A percentile compares a stretch with the other conserved stretches of the same genome.
Evolutionary conservation across 2,797 vertebrate species (phyloP).

Genomic region (Sebastes hubbsi): DNA sequence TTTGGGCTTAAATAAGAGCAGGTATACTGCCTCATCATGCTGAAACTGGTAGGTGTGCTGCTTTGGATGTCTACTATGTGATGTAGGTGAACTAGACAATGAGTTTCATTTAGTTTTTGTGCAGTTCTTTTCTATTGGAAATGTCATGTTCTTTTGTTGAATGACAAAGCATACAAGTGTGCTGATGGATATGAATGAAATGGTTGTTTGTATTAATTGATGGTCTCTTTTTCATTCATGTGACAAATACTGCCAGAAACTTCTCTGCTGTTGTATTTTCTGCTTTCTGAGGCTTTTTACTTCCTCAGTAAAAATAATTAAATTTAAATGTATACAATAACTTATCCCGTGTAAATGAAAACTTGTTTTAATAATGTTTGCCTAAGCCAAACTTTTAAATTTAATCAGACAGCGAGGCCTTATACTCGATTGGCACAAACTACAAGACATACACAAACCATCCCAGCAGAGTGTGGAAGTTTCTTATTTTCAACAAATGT

Average conservation of each 20-base stretch:
- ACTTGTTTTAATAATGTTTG: slow-evolving; percentile 13
- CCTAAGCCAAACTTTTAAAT: slow-evolving; percentile 20
- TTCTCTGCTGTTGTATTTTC: background rate
- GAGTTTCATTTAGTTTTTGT: background rate
- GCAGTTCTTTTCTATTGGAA: background rate
- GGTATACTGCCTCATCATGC: background rate
- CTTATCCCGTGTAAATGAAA: background rate
- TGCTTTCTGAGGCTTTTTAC: background rate
- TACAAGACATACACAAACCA: slow-evolving; percentile 7
- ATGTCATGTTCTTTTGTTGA: background rate
- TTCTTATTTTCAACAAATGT: slow-evolving; percentile 70
- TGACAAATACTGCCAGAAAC: background rate
- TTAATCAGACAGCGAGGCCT: slow-evolving; percentile 7
- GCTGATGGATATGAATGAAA: background rate
- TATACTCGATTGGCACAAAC: slow-evolving; percentile 33
- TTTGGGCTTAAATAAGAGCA: background rate
- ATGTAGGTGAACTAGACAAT: background rate
- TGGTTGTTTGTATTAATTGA: background rate
- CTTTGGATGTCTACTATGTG: background rate
- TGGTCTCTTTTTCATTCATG: background rate
- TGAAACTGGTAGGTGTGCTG: background rate
- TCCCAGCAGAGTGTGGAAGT: slow-evolving; percentile 53
- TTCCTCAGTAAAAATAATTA: background rate
- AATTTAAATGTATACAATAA: slow-evolving; percentile 16
- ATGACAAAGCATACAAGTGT: background rate